Evolutionary conservation across 2,113 vertebrate genomes (phyloP).

Genomic region (Burhinus oedicnemus): DNA sequence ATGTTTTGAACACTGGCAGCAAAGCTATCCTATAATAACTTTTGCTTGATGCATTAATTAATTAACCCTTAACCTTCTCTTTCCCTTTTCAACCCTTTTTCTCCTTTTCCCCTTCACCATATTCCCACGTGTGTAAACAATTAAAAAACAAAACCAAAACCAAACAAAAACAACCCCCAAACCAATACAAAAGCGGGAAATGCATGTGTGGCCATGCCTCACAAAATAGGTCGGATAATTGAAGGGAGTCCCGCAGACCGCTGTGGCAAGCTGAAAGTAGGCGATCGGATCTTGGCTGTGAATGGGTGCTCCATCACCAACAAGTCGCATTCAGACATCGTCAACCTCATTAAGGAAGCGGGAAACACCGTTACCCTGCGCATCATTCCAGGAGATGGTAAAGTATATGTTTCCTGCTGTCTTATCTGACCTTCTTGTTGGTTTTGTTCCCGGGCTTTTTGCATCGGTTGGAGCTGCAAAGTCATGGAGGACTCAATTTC

Average conservation of each 20-base stretch:
- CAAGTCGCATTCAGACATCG: conserved; percentile 99
- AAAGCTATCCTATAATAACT: conserved; percentile 83
- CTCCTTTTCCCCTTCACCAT: conserved; percentile 77
- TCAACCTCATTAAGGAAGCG: conserved; percentile 99
- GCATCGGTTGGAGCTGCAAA: background rate
- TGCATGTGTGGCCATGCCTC: conserved; percentile 99
- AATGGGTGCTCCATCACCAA: conserved; percentile 98
- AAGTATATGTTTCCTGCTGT: conserved; percentile 75
- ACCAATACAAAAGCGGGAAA: conserved; percentile 93
- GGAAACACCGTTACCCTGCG: conserved; percentile 97
- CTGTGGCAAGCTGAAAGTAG: conserved; percentile 98
- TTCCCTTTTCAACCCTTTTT: conserved; percentile 87
- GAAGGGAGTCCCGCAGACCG: conserved; percentile 98
- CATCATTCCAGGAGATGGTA: conserved; percentile 99
- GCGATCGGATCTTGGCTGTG: conserved; percentile 98
- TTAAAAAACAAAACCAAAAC: conserved; percentile 57
- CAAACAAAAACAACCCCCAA: conserved; percentile 66
- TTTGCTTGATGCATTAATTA: conserved; percentile 86
- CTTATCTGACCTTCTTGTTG: background rate
- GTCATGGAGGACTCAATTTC: background rate
- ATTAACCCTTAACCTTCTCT: conserved; percentile 90
- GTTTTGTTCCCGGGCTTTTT: background rate
- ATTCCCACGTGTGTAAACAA: conserved; percentile 71
- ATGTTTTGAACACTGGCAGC: conserved; percentile 78
- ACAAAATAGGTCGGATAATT: conserved; percentile 99